phyloP scores from a whole-genome alignment of 2,113 vertebrate species.

The Notechis scutatus region DNA sequence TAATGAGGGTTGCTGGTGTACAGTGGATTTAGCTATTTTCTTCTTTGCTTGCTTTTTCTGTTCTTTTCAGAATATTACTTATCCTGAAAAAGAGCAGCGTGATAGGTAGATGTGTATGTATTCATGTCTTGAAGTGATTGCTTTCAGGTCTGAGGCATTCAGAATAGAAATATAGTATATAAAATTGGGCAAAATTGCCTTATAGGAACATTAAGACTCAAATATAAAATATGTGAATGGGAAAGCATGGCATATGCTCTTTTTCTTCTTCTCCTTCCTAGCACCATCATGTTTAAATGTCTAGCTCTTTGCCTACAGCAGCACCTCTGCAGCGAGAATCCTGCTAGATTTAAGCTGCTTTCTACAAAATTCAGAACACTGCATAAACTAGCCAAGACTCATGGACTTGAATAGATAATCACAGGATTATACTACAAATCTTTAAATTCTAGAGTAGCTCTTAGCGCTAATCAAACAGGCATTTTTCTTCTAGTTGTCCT shows the following conservation, averaged over 20 bases:
- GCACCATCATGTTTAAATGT: not conserved
- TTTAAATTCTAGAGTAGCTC: not conserved
- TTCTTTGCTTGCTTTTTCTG: not conserved
- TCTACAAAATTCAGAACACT: not conserved
- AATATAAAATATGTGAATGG: not conserved
- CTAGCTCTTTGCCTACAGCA: not conserved
- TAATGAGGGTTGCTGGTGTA: not conserved
- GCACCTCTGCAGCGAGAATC: not conserved
- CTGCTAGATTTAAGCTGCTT: not conserved
- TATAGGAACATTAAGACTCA: not conserved
- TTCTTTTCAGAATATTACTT: not conserved
- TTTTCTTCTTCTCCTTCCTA: not conserved
- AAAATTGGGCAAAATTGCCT: not conserved
- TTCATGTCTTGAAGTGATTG: not conserved
- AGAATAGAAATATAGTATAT: not conserved
- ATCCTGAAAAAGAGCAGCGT: not conserved
- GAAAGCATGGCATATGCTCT: not conserved
- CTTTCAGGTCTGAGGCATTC: not conserved
- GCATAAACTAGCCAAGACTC: not conserved
- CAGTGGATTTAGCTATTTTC: not conserved
- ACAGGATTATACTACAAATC: not conserved
- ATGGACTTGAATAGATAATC: not conserved
- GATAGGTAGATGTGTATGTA: not conserved
- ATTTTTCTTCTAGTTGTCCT: not conserved
- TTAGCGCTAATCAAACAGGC: not conserved